Base-by-base conservation (phyloP, 2,797 vertebrate genomes). In the Nasua narica region DNA sequence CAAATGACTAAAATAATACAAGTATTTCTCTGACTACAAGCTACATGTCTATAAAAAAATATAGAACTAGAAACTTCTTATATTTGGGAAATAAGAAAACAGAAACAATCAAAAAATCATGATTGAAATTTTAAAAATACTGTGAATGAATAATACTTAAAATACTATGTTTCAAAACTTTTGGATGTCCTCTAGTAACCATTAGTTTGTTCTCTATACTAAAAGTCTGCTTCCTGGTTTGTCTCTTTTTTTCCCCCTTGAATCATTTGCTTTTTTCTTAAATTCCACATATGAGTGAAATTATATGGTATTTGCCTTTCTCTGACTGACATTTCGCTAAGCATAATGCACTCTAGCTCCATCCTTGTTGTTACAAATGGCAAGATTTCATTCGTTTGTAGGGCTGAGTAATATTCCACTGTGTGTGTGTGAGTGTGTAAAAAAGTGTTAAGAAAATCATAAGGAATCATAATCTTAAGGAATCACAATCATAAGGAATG, bases 71-170 rank as follows among this genome's bases (percentile, higher is more conserved):
- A 90, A 94, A 37, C 60, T 93, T 94, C 62, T 40, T 23, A 70
- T 62, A 87, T 87, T 87, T 82, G 19, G 82, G 96, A 96, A 92
- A 58, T 92, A 23, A 62, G 67, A 90, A 87, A 82, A 92, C 65
- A 81, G 60, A 81, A 72, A 82, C 92, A 29, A 81, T 70, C n/a
- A 70, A 79, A 25, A 29, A 62, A 52, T 58, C 10, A 90, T 60
- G 54, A 82, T 16, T 77, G 50, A 92, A 94, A 62, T 82, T 92
- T 77, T 1, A 14, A 90, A 65, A 96, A 43, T 87, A 60, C 40
- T 70, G 92, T 90, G 43, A 90, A 74, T 60, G 72, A 92, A 93
- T 46, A 90, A n/a, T 69, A 79, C 72, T 76, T 70, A 92, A 91
- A 93, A 48, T 86, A 83, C n/a, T 52, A 76, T 35, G 23, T 37